Evolutionary conservation across 2,113 vertebrate genomes (phyloP), one percentile per base, ranked within the genome.

Genomic region (Dermatemys mawii): DNA sequence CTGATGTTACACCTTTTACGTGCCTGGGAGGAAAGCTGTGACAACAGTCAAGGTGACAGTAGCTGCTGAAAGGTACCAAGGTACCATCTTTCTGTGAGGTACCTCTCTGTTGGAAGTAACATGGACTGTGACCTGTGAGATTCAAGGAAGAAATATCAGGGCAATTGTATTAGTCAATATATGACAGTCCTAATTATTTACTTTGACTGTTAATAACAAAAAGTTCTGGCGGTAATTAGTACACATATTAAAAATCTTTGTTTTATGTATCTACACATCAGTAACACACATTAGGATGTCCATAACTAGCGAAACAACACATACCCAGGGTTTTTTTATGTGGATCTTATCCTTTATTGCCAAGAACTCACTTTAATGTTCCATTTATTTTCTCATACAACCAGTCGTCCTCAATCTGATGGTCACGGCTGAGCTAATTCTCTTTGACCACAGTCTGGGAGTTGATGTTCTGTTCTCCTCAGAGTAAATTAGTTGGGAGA

Each of bases 1-100:
- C 49, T 38, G 54, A 73, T 87, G 38, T 73, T 53, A 73, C 73
- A 67, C 19, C 84, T 93, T 94, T 89, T 79, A 82, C 8, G 81
- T 8, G 54, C 9, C 67, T 75, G 84, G 78, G 16, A 93, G 53
- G 6, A 51, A 94, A 89, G 14, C 51, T 87, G 29, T 46, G 41
- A 75, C 67, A 91, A 41, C 24, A 63, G 14, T 60, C 51, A 89
- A 84, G 41, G 46, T 89, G 80, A 35, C 46, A 50, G 80, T 26
- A 11, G 46, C 32, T 87, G n/a, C 48, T 92, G 89, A 94, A 83
- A 8, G 46, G 9, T 90, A 17, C 24, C 0, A 83, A 8, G 46
- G 9, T 90, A 17, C 24, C 0, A 0, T 24, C 21, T 75, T 0
- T 0, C 53, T 91, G 35, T 70, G 27, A 81, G 32, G 32, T 16